phyloP scores from a whole-genome alignment of 2,888 invertebrate species.

The Drosophila greeni region DNA sequence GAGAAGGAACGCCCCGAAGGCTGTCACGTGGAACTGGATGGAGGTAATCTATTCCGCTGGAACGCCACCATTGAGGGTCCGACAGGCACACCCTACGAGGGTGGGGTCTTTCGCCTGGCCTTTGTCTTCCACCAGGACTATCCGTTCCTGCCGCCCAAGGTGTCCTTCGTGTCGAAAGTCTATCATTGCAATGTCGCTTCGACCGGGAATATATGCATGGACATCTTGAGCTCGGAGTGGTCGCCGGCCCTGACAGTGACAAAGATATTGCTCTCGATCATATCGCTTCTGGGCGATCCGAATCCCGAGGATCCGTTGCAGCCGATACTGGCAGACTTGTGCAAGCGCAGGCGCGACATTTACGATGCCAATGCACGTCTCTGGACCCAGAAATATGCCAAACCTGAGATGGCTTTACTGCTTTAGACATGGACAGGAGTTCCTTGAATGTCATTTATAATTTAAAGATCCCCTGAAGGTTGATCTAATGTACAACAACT shows the following conservation, averaged over 20 bases:
- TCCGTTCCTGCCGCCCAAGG: neutral
- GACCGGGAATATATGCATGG: neutral
- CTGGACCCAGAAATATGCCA: neutral
- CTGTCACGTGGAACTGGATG: neutral
- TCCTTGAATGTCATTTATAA: no score
- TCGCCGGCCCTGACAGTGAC: neutral
- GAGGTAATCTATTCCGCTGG: neutral
- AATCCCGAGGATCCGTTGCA: neutral
- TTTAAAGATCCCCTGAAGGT: no score
- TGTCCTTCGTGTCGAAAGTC: neutral
- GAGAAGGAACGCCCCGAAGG: neutral
- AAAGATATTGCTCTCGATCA: neutral
- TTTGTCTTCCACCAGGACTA: neutral
- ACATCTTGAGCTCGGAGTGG: neutral
- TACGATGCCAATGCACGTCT: neutral
- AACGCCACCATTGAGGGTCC: neutral
- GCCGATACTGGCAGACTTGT: neutral
- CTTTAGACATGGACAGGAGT: no score
- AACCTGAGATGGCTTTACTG: neutral
- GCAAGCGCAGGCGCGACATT: neutral
- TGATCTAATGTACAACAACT: no score
- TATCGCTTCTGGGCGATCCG: neutral
- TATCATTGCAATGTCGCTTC: neutral
- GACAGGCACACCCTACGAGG: neutral
- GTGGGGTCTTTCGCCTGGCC: neutral